Conservation (phyloP, 2,888 invertebrate genomes). For the Lasioglossum villosulum region DNA sequence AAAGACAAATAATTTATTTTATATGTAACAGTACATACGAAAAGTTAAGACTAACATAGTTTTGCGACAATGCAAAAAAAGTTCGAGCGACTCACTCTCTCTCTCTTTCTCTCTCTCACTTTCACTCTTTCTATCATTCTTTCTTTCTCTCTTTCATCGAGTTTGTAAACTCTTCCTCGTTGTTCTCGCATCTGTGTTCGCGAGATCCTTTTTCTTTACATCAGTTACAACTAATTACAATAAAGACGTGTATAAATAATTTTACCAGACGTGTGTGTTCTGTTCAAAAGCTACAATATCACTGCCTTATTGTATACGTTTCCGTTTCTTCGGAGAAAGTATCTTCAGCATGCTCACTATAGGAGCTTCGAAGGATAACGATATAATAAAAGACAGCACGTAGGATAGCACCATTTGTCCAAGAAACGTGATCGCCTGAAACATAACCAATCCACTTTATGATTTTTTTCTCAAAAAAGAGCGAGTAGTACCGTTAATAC, state of each 20-base stretch:
- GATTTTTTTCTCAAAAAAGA: not conserved
- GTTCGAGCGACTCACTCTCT: slow-evolving; percentile 29
- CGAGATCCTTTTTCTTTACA: slow-evolving; percentile 55
- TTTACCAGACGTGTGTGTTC: slow-evolving; percentile 27
- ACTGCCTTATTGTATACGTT: slow-evolving; percentile 76
- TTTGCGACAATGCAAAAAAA: slow-evolving; percentile 50
- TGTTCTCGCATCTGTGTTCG: slow-evolving; percentile 51
- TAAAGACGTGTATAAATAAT: slow-evolving; percentile 70
- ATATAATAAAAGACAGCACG: slow-evolving; percentile 91
- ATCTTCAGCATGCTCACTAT: slow-evolving; percentile 93
- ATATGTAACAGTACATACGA: slow-evolving; percentile 67
- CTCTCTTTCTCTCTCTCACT: not conserved
- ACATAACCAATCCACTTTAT: slow-evolving; percentile 50
- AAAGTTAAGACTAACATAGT: slow-evolving; percentile 49
- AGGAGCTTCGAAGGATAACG: slow-evolving; percentile 93
- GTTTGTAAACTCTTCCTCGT: slow-evolving; percentile 37
- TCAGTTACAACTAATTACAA: slow-evolving; percentile 55
- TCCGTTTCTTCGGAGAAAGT: slow-evolving; percentile 82
- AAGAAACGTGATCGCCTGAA: slow-evolving; percentile 91
- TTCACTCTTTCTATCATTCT: not conserved
- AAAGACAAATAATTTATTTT: slow-evolving; percentile 81
- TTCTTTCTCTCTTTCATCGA: not conserved
- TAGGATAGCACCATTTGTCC: slow-evolving; percentile 93
- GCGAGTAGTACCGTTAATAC: not conserved
- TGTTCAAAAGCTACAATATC: slow-evolving; percentile 22